Percentiles rank a stretch among this genome's conserved stretches.
phyloP scores from a whole-genome alignment of 2,113 vertebrate genomes.

The Muntiacus muntjak region DNA sequence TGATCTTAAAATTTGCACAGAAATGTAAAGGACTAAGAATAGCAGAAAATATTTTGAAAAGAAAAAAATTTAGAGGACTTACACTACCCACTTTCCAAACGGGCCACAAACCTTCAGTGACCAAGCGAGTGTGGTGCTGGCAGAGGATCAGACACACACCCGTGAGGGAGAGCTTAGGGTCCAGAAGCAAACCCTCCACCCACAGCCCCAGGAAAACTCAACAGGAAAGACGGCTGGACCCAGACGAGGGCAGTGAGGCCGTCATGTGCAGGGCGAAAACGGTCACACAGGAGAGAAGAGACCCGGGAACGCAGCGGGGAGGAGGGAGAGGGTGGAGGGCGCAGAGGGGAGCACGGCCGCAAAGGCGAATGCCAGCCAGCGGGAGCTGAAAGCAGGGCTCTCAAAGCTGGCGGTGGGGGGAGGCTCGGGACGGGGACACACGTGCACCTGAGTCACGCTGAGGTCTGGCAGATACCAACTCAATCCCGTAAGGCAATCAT shows the following conservation, averaged over 20 bases:
- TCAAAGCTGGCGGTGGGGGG: too few species aligned
- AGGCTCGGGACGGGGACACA: background rate
- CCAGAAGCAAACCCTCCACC: background rate
- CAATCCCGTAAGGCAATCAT: background rate
- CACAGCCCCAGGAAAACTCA: background rate
- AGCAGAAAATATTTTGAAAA: background rate
- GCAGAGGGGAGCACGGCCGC: too few species aligned
- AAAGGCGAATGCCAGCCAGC: too few species aligned
- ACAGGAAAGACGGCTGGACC: background rate
- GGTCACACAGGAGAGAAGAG: background rate
- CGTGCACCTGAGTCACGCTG: accelerated
- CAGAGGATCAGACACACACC: accelerated
- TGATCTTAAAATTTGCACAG: background rate
- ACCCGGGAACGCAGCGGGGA: accelerated
- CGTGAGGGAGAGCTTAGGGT: accelerated
- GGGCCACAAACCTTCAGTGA: background rate
- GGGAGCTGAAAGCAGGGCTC: too few species aligned
- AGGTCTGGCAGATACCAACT: background rate
- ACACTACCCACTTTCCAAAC: background rate
- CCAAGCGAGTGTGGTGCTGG: accelerated
- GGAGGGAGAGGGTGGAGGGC: background rate
- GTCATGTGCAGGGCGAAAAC: accelerated
- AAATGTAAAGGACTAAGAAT: background rate
- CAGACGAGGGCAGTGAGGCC: accelerated
- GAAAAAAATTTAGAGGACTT: background rate